Base-by-base conservation (phyloP, 23 tunicate species). In the Trididemnum clinides region DNA sequence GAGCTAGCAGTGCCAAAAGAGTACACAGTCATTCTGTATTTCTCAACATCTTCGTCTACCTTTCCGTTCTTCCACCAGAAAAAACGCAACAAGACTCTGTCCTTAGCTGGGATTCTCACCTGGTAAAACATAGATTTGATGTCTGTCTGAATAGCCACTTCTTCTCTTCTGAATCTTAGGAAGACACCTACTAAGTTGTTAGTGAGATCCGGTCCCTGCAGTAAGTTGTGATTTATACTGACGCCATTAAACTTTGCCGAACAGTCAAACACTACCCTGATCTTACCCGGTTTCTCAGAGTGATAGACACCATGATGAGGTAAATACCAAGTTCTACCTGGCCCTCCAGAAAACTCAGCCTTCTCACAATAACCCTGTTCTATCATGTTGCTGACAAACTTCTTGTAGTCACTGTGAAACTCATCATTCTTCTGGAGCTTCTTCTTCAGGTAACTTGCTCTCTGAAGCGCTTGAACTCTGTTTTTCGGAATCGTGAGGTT, bases 71-170 rank as follows among this genome's bases (percentile, higher is more conserved):
- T 20, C 77, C 77, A 70, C 38, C 77, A 70, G 27, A 70, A 28
- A n/a, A 70, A 70, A 3, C 77, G 18, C 39, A 70, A 37, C 5
- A 6, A 33, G 38, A 26, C 77, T 4, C 38, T n/a, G 38, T 70
- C 77, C 6, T 33, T 33, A 12, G 77, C 37, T 3, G 4, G 6
- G 21, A 70, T 37, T 23, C 19, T 26, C 3, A 70, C 77, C 21
- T 70, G 77, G 77, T 70, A 37, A n/a, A 70, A 70, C 77, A 70
- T 32, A 10, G 77, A 12, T 70, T 70, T 37, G 12, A 70, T 33
- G 15, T 70, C 29, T 5, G 25, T n/a, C 19, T 26, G 37, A 5
- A 70, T 32, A 23, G 77, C 77, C 3, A 70, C 29, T n/a, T 33
- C 20, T 70, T 33, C 21, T 6, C 22, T 70, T 32, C 77, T 35